Conservation (phyloP, 2,797 vertebrate species). For the Takifugu ocellatus region DNA sequence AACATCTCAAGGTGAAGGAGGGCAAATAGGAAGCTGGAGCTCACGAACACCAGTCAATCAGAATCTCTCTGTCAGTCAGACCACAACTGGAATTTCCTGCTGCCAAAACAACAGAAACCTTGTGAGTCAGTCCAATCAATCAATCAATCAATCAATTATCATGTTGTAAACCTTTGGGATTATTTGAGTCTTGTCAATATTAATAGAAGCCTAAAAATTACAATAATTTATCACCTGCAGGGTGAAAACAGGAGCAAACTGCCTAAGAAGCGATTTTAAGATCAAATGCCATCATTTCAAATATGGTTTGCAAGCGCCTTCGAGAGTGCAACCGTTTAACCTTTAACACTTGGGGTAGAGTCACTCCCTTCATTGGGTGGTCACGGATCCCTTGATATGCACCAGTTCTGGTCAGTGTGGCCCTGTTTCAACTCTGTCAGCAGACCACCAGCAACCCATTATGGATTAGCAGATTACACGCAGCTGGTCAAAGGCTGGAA, state of each 20-base stretch:
- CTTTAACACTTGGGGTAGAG: constrained; percentile 54
- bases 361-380: constrained; percentile 55
- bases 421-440: constrained; percentile 55
- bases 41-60: constrained; percentile 49
- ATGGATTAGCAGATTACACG: constrained; percentile 76
- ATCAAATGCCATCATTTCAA: constrained; percentile 10
- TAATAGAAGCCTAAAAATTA: constrained; percentile 15
- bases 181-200: constrained; percentile 20
- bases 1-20: constrained; percentile 24
- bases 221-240: constrained; percentile 50
- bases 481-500: constrained; percentile 59
- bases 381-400: constrained; percentile 20
- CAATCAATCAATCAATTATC: no score
- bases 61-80: constrained; percentile 18
- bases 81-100: constrained; percentile 54
- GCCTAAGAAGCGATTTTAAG: not conserved
- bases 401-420: constrained; percentile 58
- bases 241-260: constrained; percentile 11
- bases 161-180: not conserved
- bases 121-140: constrained; percentile 20
- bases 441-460: constrained; percentile 57
- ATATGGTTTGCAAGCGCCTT: constrained; percentile 35
- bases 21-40: constrained; percentile 37
- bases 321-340: constrained; percentile 67
- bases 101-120: constrained; percentile 26